These are phyloP conservation scores for Rhinogobio ventralis DNA, from an alignment of 2,797 vertebrate species.

Conservation along the genomic window DNA sequence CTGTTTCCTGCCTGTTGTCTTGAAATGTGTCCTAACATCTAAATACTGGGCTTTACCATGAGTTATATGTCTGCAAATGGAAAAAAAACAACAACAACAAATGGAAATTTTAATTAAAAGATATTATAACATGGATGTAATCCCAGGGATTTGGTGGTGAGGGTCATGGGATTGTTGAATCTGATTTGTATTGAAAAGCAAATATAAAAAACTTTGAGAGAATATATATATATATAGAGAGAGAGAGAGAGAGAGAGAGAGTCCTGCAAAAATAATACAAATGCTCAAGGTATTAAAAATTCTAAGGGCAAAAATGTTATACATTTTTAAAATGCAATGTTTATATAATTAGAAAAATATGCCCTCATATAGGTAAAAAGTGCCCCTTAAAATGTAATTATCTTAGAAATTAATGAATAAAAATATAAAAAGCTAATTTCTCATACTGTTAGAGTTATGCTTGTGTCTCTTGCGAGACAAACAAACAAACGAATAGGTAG, in stretches of 20 bases:
- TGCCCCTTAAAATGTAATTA: not conserved
- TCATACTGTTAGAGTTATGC: not conserved
- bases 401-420: not conserved
- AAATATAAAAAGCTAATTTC: not conserved
- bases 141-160: not conserved
- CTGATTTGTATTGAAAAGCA: not conserved
- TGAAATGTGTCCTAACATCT: not conserved
- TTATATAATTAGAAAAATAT: not conserved
- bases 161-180: not conserved
- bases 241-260: no score
- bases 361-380: no score
- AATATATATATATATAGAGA: not conserved
- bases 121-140: not conserved
- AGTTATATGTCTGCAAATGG: constrained; percentile 27
- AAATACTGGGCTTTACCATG: not conserved
- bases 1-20: constrained; percentile 43
- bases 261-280: not conserved
- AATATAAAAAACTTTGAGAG: not conserved
- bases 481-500: not conserved
- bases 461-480: not conserved
- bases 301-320: not conserved
- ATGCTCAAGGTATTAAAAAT: not conserved
- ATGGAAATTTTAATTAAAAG: not conserved
- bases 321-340: not conserved
- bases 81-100: not conserved